phyloP scores from a whole-genome alignment of 2,797 vertebrate species.

The Chaenodraco wilsoni region DNA sequence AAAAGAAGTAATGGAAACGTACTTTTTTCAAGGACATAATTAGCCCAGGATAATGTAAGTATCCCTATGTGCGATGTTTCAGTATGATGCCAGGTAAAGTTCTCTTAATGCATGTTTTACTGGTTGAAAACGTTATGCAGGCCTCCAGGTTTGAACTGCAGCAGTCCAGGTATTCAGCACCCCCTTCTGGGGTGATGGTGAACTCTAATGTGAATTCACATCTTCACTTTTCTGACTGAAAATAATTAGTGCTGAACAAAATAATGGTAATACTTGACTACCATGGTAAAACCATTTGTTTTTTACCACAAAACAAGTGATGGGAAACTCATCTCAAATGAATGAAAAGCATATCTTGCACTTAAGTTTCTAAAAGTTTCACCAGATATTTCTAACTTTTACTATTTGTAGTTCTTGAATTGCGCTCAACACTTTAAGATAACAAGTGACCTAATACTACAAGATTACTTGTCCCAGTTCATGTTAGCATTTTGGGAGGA shows the following conservation, averaged over 20 bases:
- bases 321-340: neutral
- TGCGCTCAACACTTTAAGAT: neutral
- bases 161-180: conserved; percentile 1
- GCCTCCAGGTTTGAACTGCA: neutral
- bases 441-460: neutral
- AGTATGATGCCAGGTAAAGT: neutral
- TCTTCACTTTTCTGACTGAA: neutral
- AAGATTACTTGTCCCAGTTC: no score
- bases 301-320: neutral
- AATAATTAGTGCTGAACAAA: neutral
- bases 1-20: neutral
- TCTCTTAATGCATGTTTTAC: neutral
- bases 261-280: neutral
- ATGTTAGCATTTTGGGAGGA: no score
- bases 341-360: neutral
- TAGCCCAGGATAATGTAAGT: neutral
- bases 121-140: neutral
- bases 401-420: neutral
- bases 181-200: conserved; percentile 4
- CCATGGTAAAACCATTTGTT: neutral
- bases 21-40: neutral
- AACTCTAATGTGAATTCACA: conserved; percentile 17
- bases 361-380: neutral
- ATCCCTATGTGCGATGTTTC: neutral
- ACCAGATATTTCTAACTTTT: neutral